Evolutionary conservation across 2,888 invertebrate genomes (phyloP).

Genomic region (Tiliacea citrago): DNA sequence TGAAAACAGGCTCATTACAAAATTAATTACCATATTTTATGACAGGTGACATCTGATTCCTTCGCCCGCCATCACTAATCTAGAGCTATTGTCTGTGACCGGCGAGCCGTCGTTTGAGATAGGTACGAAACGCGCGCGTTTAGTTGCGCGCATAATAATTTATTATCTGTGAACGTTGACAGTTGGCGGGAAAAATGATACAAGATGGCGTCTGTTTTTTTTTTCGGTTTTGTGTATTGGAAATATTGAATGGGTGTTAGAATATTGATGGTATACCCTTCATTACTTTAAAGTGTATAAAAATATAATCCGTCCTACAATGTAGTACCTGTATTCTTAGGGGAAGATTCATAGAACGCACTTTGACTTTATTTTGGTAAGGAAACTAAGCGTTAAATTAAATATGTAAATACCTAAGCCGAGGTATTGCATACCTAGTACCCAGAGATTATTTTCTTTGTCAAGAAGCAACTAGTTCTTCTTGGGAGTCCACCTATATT

Average conservation of each 20-base stretch:
- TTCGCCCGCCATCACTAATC: conserved; percentile 79
- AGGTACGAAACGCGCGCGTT: conserved; percentile 77
- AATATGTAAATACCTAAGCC: neutral
- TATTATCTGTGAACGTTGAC: conserved; percentile 79
- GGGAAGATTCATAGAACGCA: no score
- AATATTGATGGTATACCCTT: conserved; percentile 25
- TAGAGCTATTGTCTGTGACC: conserved; percentile 78
- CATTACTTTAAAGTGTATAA: conserved; percentile 7
- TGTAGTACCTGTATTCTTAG: neutral
- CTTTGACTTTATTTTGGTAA: neutral
- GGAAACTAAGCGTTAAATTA: neutral
- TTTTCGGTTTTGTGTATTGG: conserved; percentile 51
- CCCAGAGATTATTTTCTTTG: neutral
- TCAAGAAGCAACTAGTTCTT: neutral
- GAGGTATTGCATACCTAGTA: no score
- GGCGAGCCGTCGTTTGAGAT: conserved; percentile 78
- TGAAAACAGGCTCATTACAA: conserved; percentile 44
- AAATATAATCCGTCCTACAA: neutral
- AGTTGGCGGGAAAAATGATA: conserved; percentile 68
- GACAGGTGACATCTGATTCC: conserved; percentile 66
- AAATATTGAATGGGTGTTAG: conserved; percentile 46
- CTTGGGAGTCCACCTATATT: neutral
- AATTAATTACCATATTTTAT: conserved; percentile 62
- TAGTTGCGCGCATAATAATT: conserved; percentile 75
- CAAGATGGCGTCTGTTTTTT: conserved; percentile 52